Conservation (phyloP, 2,797 vertebrate genomes). For the Sciurus carolinensis region DNA sequence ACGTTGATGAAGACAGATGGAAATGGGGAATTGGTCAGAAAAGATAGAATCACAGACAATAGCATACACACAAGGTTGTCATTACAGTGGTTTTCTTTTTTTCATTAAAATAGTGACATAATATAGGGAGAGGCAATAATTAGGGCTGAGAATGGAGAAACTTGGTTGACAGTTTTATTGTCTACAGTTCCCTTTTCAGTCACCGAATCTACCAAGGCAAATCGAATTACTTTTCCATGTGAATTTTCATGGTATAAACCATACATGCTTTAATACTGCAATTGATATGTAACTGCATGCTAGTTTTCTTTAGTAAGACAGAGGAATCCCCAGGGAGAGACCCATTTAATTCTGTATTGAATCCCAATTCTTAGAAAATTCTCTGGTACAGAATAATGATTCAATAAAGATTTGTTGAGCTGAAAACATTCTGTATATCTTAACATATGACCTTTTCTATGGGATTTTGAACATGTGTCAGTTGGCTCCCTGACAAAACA, state of each 20-base stretch:
- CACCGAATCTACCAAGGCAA: background rate
- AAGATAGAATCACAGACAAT: background rate
- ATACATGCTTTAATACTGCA: background rate
- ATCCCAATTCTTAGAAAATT: background rate
- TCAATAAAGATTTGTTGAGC: background rate
- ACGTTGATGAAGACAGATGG: background rate
- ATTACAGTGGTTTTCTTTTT: background rate
- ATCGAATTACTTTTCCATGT: background rate
- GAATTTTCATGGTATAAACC: background rate
- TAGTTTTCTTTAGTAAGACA: background rate
- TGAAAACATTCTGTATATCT: background rate
- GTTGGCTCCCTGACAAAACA: background rate
- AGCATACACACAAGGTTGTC: background rate
- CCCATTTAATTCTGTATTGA: background rate
- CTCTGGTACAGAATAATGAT: background rate
- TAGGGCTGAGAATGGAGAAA: background rate
- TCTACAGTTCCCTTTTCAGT: background rate
- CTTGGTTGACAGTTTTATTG: background rate
- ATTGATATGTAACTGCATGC: background rate
- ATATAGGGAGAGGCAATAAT: background rate
- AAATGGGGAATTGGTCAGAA: background rate
- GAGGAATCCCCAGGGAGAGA: background rate
- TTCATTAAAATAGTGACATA: background rate
- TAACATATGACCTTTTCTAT: background rate
- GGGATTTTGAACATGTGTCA: background rate